phyloP scores from a whole-genome alignment of 1,140 invertebrate species.

The Gyrodactylus salaris region DNA sequence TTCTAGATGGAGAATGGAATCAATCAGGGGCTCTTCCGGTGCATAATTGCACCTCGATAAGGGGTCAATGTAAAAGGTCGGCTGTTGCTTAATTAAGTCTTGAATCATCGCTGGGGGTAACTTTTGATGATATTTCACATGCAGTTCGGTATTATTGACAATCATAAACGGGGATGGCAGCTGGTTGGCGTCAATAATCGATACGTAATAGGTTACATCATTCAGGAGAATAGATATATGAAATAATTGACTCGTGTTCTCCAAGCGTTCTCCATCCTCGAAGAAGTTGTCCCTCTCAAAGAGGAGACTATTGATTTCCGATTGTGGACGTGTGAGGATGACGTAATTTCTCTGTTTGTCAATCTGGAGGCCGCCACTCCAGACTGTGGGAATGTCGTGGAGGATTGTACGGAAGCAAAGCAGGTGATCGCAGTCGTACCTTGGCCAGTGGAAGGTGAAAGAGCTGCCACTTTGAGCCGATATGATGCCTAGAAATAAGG shows the following conservation, averaged over 20 bases:
- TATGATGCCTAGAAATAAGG: no score
- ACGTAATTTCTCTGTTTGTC: background rate
- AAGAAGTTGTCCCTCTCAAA: background rate
- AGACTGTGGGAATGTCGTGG: background rate
- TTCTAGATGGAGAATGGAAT: background rate
- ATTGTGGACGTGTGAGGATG: background rate
- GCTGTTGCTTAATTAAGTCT: background rate
- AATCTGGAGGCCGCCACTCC: background rate
- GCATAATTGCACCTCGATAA: background rate
- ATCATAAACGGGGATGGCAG: background rate
- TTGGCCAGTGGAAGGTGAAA: background rate
- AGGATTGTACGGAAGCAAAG: background rate
- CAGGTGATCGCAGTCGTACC: background rate
- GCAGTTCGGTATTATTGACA: background rate
- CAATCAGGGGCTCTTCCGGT: background rate
- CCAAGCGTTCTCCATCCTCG: background rate
- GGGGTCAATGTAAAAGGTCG: background rate
- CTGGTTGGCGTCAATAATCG: background rate
- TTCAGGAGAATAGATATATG: background rate
- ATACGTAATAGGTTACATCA: background rate
- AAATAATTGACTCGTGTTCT: background rate
- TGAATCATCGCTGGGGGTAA: background rate
- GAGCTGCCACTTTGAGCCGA: background rate
- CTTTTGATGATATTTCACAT: background rate
- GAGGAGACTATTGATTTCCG: background rate